Base-by-base conservation (phyloP, 2,888 invertebrate genomes). In the Cantharis flavilabris region DNA sequence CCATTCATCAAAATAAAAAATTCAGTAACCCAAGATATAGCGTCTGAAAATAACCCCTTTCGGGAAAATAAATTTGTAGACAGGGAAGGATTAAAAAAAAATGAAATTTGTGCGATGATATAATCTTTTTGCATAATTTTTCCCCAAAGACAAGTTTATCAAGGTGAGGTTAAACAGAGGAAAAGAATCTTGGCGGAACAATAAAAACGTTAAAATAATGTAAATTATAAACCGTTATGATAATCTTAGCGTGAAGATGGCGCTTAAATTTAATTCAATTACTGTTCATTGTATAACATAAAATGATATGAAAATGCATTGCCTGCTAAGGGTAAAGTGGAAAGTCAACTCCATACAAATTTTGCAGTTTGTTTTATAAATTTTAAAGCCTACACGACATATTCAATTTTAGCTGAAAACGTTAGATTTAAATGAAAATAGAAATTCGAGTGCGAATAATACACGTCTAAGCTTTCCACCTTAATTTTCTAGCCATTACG, bases 401-500 rank as follows among this genome's bases (percentile, higher is more conserved):
- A 73, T 78, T 73, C 76, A 78, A 76, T 76, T 78, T 71, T 74
- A 74, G 62, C 63, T 30, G 78, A 71, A 77, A 77, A 74, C 64
- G 71, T 64, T 62, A 71, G 72, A 78, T 78, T 78, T 78, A 78
- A 76, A 78, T 78, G 76, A 78, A 78, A 78, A 76, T 76, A 73
- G 76, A 76, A 76, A 71, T 76, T 76, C 71, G 73, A 76, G 73
- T 73, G 78, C 76, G 76, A 78, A 78, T 78, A 78, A 78, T 78
- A 78, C 73, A 76, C 73, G 76, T 78, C 76, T 78, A 76, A 78
- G 76, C 78, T 73, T 76, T 73, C 76, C 76, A 70, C 78, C 76
- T 78, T 76, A 78, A 78, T 78, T 78, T 78, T 73, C 76, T 71
- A 76, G 70, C 78, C 76, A 76, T 78, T 76, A 76, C 69, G 76